Percentiles rank a stretch among this genome's conserved stretches.
These are phyloP conservation scores for Artemia sp. DNA, from an alignment of 2,888 invertebrate species.

Conservation along the genomic window DNA sequence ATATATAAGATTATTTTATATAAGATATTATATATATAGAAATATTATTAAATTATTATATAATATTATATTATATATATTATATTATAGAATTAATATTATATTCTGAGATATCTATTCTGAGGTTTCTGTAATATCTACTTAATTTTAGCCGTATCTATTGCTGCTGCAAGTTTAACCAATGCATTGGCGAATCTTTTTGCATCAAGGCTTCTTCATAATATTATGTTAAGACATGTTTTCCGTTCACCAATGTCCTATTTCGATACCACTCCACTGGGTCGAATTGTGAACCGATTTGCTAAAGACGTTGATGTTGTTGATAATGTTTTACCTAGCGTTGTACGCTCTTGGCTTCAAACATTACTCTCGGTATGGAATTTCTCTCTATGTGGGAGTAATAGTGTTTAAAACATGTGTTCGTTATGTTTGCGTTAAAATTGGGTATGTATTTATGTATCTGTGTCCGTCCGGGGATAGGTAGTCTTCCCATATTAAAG, in stretches of 20 bases:
- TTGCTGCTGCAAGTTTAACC: slow-evolving; percentile 31
- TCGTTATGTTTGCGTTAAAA: too few relatives aligned
- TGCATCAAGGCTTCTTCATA: slow-evolving; percentile 47
- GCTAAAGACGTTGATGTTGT: slow-evolving; percentile 48
- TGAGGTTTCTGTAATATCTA: slow-evolving; percentile 27
- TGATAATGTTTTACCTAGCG: slow-evolving; percentile 47
- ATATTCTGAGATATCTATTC: slow-evolving; percentile 23
- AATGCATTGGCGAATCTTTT: slow-evolving; percentile 37
- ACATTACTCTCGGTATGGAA: slow-evolving; percentile 36
- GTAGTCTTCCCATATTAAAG: too few relatives aligned
- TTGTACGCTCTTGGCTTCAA: slow-evolving; percentile 47
- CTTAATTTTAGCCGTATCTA: slow-evolving; percentile 27
- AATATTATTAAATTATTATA: too few relatives aligned
- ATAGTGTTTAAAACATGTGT: too few relatives aligned
- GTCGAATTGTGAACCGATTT: slow-evolving; percentile 49
- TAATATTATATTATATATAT: too few relatives aligned
- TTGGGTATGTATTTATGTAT: too few relatives aligned
- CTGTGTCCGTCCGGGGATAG: too few relatives aligned
- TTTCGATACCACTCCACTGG: slow-evolving; percentile 56
- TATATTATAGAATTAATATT: slow-evolving; percentile 19
- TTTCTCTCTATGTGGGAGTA: neutral
- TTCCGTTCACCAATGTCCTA: slow-evolving; percentile 51
- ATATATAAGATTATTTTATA: too few relatives aligned
- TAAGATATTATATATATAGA: too few relatives aligned
- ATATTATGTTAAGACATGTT: slow-evolving; percentile 44